Conservation (phyloP, 2,797 vertebrate genomes). For the Pelochelys cantorii region DNA sequence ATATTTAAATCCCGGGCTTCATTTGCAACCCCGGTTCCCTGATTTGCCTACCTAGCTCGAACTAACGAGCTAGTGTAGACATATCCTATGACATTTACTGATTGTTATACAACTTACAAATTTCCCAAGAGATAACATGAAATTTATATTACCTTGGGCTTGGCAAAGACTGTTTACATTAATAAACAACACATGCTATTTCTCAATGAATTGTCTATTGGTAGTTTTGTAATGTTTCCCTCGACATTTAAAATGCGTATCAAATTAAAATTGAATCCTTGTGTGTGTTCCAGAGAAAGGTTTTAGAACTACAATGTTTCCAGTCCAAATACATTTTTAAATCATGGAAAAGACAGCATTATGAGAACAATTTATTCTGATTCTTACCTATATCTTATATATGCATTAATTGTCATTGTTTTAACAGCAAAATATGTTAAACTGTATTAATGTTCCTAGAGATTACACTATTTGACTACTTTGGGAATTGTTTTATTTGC, state of each 20-base stretch:
- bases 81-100: background rate
- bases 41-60: too few relatives aligned
- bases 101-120: background rate
- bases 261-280: background rate
- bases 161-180: conserved; percentile 1
- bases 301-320: background rate
- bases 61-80: too few relatives aligned
- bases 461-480: background rate
- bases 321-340: background rate
- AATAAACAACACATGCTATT: background rate
- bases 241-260: conserved; percentile 35
- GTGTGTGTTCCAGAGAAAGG: background rate
- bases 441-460: background rate
- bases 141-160: background rate
- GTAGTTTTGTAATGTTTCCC: conserved; percentile 29
- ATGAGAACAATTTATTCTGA: background rate
- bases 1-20: too few relatives aligned
- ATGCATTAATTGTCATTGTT: background rate
- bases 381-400: background rate
- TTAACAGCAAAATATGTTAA: background rate
- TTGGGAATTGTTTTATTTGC: background rate
- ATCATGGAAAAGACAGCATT: background rate
- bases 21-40: too few relatives aligned
- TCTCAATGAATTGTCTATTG: conserved; percentile 3
- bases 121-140: background rate